Percentiles rank a stretch among this genome's conserved stretches.
Conservation (phyloP, 2,113 vertebrate species). For the Eurystomus gularis region DNA sequence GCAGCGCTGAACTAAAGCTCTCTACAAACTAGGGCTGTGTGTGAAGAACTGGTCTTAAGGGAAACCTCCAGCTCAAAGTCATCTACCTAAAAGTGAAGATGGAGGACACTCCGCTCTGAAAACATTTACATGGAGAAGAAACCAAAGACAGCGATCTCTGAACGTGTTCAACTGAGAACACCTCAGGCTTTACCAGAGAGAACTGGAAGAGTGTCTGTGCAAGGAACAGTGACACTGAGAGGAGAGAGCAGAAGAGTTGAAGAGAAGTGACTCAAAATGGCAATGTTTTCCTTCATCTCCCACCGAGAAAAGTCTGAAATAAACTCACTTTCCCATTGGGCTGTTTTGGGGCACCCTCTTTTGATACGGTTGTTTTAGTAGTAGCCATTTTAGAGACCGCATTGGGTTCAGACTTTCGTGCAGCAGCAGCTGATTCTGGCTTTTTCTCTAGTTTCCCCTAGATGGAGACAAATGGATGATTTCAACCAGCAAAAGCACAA, state of each 20-base stretch:
- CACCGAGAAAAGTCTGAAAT: conserved; percentile 61
- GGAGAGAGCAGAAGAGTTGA: conserved; percentile 30
- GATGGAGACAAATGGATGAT: conserved; percentile 77
- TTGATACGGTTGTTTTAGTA: conserved; percentile 64
- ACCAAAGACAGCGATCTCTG: accelerated
- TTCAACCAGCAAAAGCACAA: conserved; percentile 55
- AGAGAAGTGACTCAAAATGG: conserved; percentile 41
- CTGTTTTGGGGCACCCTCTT: conserved; percentile 72
- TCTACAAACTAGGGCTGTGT: background rate
- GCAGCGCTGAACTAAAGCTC: background rate
- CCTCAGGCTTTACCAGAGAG: background rate
- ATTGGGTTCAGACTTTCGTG: conserved; percentile 72
- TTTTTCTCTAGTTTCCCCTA: conserved; percentile 82
- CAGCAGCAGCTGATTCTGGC: conserved; percentile 69
- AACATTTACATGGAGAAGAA: background rate
- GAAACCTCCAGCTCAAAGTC: background rate
- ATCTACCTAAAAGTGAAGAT: background rate
- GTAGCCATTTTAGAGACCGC: conserved; percentile 64
- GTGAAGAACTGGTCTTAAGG: background rate
- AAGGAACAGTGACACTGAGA: background rate
- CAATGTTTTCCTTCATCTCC: conserved; percentile 49
- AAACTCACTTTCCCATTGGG: conserved; percentile 85
- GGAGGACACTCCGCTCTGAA: background rate
- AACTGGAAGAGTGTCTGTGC: background rate
- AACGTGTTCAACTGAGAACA: background rate